Base-by-base conservation (phyloP, 2,113 vertebrate species). In the Protobothrops mucrosquamatus region DNA sequence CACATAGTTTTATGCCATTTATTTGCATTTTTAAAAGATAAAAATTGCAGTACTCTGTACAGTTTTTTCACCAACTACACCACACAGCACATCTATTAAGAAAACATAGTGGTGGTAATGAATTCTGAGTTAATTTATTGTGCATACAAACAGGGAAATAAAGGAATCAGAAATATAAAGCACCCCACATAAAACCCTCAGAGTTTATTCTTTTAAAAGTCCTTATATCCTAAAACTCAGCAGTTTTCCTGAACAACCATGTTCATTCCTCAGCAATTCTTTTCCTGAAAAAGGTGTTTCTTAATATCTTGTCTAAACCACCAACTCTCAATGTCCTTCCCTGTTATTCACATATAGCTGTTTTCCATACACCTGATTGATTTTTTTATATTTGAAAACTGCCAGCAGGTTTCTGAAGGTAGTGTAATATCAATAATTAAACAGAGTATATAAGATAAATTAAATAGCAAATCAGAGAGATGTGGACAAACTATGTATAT, bases 1-100 rank as follows among this genome's bases (percentile, higher is more conserved):
- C 89, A 94, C 91, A 93, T 92, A 61, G 92, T 56, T 48, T 74
- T 87, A 85, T 86, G 93, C 18, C 18, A 81, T n/a, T 94, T 89
- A 93, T 20, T 18, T 20, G 92, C 52, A 55, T 7, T 88, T 54
- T 88, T 88, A n/a, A 54, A 88, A 88, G 52, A 20, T 26, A 64
- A 26, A 69, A 55, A 23, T 9, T 22, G 24, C 54, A 69, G 12
- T n/a, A 69, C 9, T n/a, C n/a, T 22, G 18, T 22, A 6, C 1
- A 23, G 8, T 93, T 46, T 87, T 92, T 88, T 55, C 15, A 4
- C 52, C n/a, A 26, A 34, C 23, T 64, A 69, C 93, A 86, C 57
- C 56, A 92, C 20, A 89, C 94, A 11, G 57, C 24, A 23, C 15
- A 56, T 93, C 81, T 26, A 29, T 12, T 91, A n/a, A n/a, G 85